phyloP scores from a whole-genome alignment of 2,113 vertebrate species.

The Octodon degus region DNA sequence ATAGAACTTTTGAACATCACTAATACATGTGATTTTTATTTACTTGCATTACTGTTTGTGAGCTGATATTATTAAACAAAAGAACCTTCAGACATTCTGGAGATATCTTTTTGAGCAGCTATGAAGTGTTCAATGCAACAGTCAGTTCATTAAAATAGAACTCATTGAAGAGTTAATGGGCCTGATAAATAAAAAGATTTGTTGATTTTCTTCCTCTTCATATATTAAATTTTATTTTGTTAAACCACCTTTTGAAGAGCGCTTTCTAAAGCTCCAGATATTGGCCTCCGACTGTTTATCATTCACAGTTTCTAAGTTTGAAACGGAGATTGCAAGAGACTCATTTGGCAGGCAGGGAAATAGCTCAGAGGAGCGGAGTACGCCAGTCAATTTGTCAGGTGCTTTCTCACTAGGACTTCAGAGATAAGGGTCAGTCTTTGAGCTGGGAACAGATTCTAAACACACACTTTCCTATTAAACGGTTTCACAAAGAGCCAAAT shows the following conservation, averaged over 20 bases:
- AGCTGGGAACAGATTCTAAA: slow-evolving; percentile 74
- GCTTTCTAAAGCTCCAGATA: slow-evolving; percentile 39
- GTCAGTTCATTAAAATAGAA: slow-evolving; percentile 58
- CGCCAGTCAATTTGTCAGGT: slow-evolving; percentile 78
- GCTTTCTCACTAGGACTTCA: slow-evolving; percentile 74
- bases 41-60: slow-evolving; percentile 15
- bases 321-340: slow-evolving; percentile 1
- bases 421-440: slow-evolving; percentile 78
- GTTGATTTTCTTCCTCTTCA: slow-evolving; percentile 58
- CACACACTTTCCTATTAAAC: slow-evolving; percentile 73
- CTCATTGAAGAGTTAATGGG: slow-evolving; percentile 53
- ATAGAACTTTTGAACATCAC: neutral
- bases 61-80: slow-evolving; percentile 30
- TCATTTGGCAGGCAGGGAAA: slow-evolving; percentile 65
- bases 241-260: slow-evolving; percentile 61
- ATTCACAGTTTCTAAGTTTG: slow-evolving; percentile 48
- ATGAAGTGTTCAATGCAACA: neutral
- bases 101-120: neutral
- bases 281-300: slow-evolving; percentile 53
- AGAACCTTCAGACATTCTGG: neutral
- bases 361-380: slow-evolving; percentile 49
- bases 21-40: slow-evolving; percentile 46
- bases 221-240: slow-evolving; percentile 60
- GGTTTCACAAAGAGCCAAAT: slow-evolving; percentile 74
- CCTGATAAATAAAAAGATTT: neutral